Evolutionary conservation across 2,113 vertebrate genomes (phyloP).

Genomic region (Barbus barbus): DNA sequence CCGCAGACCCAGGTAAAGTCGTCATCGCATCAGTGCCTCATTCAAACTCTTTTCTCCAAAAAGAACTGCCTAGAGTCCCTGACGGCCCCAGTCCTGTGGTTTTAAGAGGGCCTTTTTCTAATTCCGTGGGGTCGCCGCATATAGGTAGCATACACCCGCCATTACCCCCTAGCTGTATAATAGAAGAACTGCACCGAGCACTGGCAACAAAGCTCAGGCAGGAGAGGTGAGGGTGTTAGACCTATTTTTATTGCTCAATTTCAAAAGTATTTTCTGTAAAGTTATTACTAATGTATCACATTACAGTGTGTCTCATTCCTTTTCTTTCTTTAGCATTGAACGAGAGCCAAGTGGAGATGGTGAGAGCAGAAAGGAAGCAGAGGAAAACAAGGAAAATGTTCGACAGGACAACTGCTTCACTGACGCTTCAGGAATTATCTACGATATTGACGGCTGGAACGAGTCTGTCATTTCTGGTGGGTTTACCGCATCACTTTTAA

Average conservation of each 20-base stretch:
- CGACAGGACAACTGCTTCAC: slow-evolving; percentile 84
- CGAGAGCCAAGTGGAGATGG: slow-evolving; percentile 69
- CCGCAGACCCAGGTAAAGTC: slow-evolving; percentile 76
- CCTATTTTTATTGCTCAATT: not conserved
- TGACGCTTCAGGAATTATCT: slow-evolving; percentile 77
- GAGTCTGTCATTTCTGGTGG: slow-evolving; percentile 93
- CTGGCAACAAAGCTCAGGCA: slow-evolving; percentile 95
- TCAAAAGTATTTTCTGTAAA: not conserved
- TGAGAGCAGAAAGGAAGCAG: slow-evolving; percentile 83
- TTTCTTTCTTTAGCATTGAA: slow-evolving; percentile 83
- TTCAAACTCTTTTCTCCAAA: slow-evolving; percentile 78
- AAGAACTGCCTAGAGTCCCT: slow-evolving; percentile 78
- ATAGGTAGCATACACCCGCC: slow-evolving; percentile 86
- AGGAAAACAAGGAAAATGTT: slow-evolving; percentile 98
- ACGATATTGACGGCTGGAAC: slow-evolving; percentile 86
- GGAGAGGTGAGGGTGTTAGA: slow-evolving; percentile 80
- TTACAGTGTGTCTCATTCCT: slow-evolving; percentile 64
- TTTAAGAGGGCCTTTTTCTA: slow-evolving; percentile 81
- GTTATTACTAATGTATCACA: not conserved
- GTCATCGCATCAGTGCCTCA: slow-evolving; percentile 72
- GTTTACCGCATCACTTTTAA: not conserved
- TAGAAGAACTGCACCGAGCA: slow-evolving; percentile 95
- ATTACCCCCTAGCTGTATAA: slow-evolving; percentile 94
- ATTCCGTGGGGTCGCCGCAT: slow-evolving; percentile 86
- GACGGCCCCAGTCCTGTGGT: slow-evolving; percentile 70